Evolutionary conservation across 2,888 invertebrate genomes (phyloP), one percentile per base, ranked within the genome.

Genomic region (Heterodera filipjevi): DNA sequence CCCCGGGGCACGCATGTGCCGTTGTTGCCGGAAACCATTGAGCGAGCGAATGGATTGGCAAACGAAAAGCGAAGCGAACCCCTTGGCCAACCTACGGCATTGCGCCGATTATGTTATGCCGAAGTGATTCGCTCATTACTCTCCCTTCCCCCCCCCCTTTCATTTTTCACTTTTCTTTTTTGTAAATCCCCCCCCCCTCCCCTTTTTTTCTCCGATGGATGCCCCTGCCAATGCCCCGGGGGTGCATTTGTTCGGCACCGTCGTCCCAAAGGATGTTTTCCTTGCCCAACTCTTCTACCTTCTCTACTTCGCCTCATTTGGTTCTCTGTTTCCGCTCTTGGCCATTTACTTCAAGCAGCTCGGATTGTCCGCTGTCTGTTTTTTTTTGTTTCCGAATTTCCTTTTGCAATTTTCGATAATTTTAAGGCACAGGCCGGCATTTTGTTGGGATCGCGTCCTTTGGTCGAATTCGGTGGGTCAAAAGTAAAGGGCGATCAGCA

Each of bases 331-430:
- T 90, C 99, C 99, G 0, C 91, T 99, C 81, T 95, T 99, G 94
- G 98, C 96, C 59, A 95, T 99, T 71, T 99, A 98, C 91, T 99
- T 99, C 92, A 99, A 99, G 91, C 98, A 98, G 92, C 94, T 98
- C 93, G 96, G 96, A 80, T 96, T 99, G 96, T 97, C 96, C 91
- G 95, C 97, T 0, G 94, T 94, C 30, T 19, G 10, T 19, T 32
- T 14, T 19, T 8, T 16, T 39, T 71, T 72, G 5, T 78, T 79
- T 33, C 27, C 22, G 32, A 66, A 77, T 32, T 35, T 2, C 64
- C n/a, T n/a, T n/a, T n/a, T n/a, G n/a, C 64, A 64, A 64, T 66
- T 32, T 14, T 16, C 68, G 19, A 30, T 3, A 35, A 22, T 10
- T 44, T 77, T n/a, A n/a, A 77, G 77, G 71, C 71, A 44, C 84